These are phyloP conservation scores for Tamandua tetradactyla DNA, from an alignment of 2,797 vertebrate genomes.

Conservation along the genomic window DNA sequence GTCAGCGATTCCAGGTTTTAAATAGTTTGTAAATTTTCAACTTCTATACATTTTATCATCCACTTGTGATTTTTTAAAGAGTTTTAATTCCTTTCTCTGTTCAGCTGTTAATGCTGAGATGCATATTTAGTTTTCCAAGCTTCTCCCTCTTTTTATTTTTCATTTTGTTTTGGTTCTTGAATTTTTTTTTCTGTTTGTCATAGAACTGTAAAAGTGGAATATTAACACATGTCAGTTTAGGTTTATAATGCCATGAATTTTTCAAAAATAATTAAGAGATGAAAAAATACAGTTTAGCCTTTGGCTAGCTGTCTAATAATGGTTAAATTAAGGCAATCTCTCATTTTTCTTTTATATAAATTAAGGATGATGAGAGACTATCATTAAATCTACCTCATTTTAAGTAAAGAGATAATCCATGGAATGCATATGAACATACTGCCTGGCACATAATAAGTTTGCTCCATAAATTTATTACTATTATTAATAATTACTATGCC, in stretches of 20 bases:
- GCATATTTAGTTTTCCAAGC: too few relatives aligned
- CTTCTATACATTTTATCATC: conserved; percentile 88
- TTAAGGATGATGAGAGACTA: not conserved
- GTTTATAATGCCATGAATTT: too few relatives aligned
- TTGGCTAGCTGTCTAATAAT: not conserved
- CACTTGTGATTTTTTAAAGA: conserved; percentile 90
- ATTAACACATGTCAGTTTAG: too few relatives aligned
- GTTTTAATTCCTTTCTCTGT: too few relatives aligned
- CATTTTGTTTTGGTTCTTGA: too few relatives aligned
- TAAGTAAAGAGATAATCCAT: not conserved
- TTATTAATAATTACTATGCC: not conserved
- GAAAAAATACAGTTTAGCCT: too few relatives aligned
- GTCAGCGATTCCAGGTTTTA: conserved; percentile 90
- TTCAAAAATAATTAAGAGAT: too few relatives aligned
- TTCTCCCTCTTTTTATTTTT: too few relatives aligned
- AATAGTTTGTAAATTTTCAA: conserved; percentile 91
- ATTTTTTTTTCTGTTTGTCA: too few relatives aligned
- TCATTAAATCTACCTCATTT: not conserved
- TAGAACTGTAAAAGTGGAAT: too few relatives aligned
- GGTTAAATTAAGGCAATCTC: not conserved
- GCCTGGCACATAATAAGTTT: not conserved
- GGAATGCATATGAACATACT: not conserved
- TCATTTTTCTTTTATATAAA: not conserved
- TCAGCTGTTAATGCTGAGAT: too few relatives aligned
- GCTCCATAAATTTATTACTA: not conserved